phyloP scores from a whole-genome alignment of 2,113 vertebrate species.

The Ammodytes dubius region DNA sequence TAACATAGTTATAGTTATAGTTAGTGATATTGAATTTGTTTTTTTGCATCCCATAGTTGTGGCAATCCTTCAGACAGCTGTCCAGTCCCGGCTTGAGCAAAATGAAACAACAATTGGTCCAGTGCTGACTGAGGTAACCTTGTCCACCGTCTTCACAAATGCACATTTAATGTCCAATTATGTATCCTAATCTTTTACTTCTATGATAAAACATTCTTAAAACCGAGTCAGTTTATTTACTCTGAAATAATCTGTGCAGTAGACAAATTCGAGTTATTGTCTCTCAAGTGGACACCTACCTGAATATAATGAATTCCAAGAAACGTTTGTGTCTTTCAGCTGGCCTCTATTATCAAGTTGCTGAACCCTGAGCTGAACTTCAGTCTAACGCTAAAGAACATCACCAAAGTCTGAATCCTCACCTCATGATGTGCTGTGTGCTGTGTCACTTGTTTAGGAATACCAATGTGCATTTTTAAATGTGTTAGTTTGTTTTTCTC shows the following conservation, averaged over 20 bases:
- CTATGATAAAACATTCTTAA: not conserved
- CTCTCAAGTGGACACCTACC: not conserved
- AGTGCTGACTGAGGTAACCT: slow-evolving; percentile 32
- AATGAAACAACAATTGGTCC: slow-evolving; percentile 7
- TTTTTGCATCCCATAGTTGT: slow-evolving; percentile 37
- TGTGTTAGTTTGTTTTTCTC: not conserved
- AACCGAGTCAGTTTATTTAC: not conserved
- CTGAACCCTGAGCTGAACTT: not conserved
- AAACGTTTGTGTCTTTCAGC: slow-evolving; percentile 59
- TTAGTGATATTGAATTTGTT: not conserved
- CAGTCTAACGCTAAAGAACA: slow-evolving; percentile 34
- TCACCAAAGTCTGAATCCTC: slow-evolving; percentile 55
- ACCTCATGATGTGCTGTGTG: not conserved
- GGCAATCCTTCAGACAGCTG: slow-evolving; percentile 4
- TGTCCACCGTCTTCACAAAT: not conserved
- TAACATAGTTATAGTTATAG: not conserved
- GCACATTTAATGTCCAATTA: not conserved
- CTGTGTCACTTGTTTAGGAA: too few relatives aligned
- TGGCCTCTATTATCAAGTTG: not conserved
- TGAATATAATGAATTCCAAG: not conserved
- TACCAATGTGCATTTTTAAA: not conserved
- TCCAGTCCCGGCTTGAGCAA: slow-evolving; percentile 26
- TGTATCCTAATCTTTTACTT: not conserved
- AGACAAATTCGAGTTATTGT: not conserved
- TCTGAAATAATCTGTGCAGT: not conserved